Percentiles rank a stretch among this genome's conserved stretches.
Evolutionary conservation across 1,140 invertebrate species (phyloP).

Genomic region (Drosophila hydei): DNA sequence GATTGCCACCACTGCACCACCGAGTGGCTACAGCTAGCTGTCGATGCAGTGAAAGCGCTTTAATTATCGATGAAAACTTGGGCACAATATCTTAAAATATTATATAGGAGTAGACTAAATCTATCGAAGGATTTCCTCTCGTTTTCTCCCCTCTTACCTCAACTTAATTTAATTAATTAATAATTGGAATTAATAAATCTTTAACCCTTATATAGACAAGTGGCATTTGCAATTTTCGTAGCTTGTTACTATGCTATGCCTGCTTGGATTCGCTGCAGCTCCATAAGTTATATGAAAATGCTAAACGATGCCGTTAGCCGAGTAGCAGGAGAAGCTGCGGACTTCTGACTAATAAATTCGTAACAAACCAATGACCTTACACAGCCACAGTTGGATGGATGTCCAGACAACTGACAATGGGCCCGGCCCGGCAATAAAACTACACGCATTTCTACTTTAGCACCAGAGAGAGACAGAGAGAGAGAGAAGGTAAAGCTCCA

Average conservation of each 20-base stretch:
- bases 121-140: too few species aligned
- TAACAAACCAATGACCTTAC: slow-evolving; percentile 78
- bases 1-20: slow-evolving; percentile 39
- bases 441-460: slow-evolving; percentile 80
- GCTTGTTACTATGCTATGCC: too few species aligned
- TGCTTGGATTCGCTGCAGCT: background rate
- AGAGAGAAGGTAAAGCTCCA: background rate
- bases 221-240: too few species aligned
- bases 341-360: slow-evolving; percentile 71
- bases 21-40: background rate
- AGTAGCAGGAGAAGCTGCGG: background rate
- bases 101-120: too few species aligned
- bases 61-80: too few species aligned
- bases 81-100: too few species aligned
- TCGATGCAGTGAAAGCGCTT: slow-evolving; percentile 30
- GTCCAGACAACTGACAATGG: slow-evolving; percentile 31
- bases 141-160: too few species aligned
- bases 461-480: slow-evolving; percentile 14
- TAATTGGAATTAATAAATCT: too few species aligned
- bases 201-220: too few species aligned
- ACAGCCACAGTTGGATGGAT: slow-evolving; percentile 27
- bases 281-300: background rate
- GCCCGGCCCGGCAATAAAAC: slow-evolving; percentile 50
- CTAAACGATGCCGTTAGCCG: slow-evolving; percentile 18
- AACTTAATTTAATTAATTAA: too few species aligned